Evolutionary conservation across 1,140 invertebrate genomes (phyloP), one percentile per base, ranked within the genome.

Genomic region (Drosophila equinoxialis): DNA sequence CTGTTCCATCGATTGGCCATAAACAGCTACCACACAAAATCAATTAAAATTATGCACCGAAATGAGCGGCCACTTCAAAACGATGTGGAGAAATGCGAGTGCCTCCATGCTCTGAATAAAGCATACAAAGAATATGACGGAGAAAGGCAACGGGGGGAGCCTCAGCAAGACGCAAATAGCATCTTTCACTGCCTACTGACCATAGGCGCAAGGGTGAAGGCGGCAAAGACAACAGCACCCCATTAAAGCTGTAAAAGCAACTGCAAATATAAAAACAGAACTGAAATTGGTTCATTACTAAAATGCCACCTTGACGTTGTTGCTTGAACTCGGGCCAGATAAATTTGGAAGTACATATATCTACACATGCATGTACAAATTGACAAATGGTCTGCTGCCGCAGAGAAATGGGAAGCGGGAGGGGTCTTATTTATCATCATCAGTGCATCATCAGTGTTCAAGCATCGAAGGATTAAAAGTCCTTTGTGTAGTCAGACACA

Each of bases 201-300:
- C n/a, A 14, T 37, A 20, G 8, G 20, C 45, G 20, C 45, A 51
- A 7, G 45, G 45, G 45, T 8, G 45, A 23, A n/a, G 45, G 3
- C 45, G n/a, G 8, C 51, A 30, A 37, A 3, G 37, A 26, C 60
- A 39, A 14, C 63, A 58, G 66, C 48, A 23, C 58, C 35, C 74
- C 74, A 74, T 85, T 86, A 86, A 85, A 81, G 79, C 71, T 74
- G 79, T 73, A 77, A 77, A 76, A 62, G 59, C 71, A 68, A 7
- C 67, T 63, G 72, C 66, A 68, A 68, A 76, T 70, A 68, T 79
- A 74, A 89, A 89, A 87, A 87, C 83, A 83, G 83, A 69, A 75
- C 73, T 61, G 77, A 87, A 87, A 84, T 87, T 84, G 77, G 80
- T 89, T 87, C 84, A 87, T 87, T 87, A 87, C 84, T 89, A 65